Conservation (phyloP, 2,888 invertebrate genomes). For the Yponomeuta cagnagella region DNA sequence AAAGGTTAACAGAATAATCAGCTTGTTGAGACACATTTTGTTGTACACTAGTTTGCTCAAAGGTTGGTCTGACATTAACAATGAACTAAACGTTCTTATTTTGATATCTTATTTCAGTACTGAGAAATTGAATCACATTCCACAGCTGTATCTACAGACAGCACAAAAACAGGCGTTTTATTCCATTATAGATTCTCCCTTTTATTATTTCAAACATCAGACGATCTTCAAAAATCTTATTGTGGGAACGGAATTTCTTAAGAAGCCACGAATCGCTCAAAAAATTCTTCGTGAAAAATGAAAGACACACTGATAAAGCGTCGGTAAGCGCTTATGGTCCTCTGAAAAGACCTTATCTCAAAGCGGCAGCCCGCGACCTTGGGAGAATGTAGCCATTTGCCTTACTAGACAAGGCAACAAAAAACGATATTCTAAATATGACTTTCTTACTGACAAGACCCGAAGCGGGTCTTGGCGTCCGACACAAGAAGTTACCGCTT, state of each 20-base stretch:
- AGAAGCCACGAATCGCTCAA: not conserved
- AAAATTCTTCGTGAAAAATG: not conserved
- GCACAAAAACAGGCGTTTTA: not conserved
- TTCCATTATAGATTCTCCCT: not conserved
- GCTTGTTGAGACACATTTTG: not conserved
- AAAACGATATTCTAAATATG: not conserved
- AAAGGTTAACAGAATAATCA: not conserved
- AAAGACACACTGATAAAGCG: conserved; percentile 17
- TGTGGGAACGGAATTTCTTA: not conserved
- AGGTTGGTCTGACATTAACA: not conserved
- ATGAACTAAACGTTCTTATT: not conserved
- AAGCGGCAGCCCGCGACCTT: conserved; percentile 14
- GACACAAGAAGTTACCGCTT: too few relatives aligned
- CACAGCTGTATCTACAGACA: not conserved
- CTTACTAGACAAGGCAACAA: not conserved
- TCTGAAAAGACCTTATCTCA: conserved; percentile 19
- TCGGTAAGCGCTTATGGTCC: conserved; percentile 14
- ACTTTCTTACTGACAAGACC: too few relatives aligned
- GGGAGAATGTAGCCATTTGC: not conserved
- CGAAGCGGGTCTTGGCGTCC: too few relatives aligned
- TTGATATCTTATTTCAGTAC: not conserved
- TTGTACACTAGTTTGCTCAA: not conserved
- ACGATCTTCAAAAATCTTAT: not conserved
- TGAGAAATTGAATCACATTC: not conserved
- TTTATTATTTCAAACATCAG: not conserved